Conservation (phyloP, 1,140 invertebrate genomes). For the Heliothis virescens region DNA sequence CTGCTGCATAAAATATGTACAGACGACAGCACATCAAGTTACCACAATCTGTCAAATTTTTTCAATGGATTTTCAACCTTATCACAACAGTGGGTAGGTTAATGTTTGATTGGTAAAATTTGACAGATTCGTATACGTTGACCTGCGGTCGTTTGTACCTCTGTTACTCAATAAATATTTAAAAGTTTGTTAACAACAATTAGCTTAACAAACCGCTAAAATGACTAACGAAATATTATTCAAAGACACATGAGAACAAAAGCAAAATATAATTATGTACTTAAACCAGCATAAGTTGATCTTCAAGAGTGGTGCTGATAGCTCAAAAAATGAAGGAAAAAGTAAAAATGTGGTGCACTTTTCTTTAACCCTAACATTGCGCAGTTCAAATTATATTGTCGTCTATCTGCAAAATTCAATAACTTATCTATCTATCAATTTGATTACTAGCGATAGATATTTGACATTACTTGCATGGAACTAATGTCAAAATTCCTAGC, state of each 20-base stretch:
- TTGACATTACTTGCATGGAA: no score
- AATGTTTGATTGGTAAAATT: no score
- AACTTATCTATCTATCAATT: no score
- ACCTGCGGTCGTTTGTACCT: background rate
- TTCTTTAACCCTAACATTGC: background rate
- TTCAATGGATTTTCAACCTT: no score
- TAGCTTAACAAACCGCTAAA: background rate
- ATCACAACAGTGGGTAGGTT: no score
- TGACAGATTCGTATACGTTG: background rate
- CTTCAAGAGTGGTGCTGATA: background rate
- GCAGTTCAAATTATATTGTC: background rate
- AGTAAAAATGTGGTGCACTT: background rate
- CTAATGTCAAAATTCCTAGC: no score
- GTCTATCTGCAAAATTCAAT: no score
- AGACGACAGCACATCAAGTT: no score
- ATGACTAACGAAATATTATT: background rate
- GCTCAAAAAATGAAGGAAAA: background rate
- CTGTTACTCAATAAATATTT: conserved; percentile 2
- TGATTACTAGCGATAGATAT: no score
- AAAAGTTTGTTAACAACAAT: background rate
- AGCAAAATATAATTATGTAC: no score
- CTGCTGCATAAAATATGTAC: no score
- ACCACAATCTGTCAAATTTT: no score
- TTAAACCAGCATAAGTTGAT: background rate
- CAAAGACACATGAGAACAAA: background rate